These are phyloP conservation scores for Epizoanthus ramosus DNA, from an alignment of 92 coral and sea anemone genomes.

Conservation along the genomic window DNA sequence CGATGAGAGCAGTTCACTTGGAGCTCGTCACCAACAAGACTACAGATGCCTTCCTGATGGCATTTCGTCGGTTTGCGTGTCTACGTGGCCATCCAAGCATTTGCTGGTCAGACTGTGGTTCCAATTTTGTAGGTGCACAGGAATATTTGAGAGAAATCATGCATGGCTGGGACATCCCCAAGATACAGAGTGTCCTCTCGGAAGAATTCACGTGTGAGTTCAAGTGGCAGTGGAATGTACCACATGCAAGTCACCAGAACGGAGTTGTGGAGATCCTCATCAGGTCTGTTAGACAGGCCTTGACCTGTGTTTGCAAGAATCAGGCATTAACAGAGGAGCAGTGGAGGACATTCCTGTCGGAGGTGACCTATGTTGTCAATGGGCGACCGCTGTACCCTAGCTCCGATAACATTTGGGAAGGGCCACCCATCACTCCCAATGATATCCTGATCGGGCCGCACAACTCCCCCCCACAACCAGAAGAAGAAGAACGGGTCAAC, in stretches of 20 bases:
- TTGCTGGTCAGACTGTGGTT: constrained; percentile 68
- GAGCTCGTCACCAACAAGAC: constrained; percentile 63
- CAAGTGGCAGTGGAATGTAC: constrained; percentile 70
- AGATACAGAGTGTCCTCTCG: constrained; percentile 45
- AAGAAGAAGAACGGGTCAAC: constrained; percentile 34
- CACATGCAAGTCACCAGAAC: constrained; percentile 71
- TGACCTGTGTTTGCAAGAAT: constrained; percentile 60
- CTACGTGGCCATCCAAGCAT: constrained; percentile 61
- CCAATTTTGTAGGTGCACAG: constrained; percentile 71
- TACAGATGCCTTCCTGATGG: constrained; percentile 63
- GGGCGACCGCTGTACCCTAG: constrained; percentile 70
- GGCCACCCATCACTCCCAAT: constrained; percentile 56
- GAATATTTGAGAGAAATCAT: constrained; percentile 57
- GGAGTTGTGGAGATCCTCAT: constrained; percentile 64
- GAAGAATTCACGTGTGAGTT: constrained; percentile 68
- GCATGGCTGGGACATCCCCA: constrained; percentile 58
- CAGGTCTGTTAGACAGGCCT: constrained; percentile 72
- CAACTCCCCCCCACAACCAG: constrained; percentile 51
- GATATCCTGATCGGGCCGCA: constrained; percentile 52
- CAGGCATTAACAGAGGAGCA: constrained; percentile 73
- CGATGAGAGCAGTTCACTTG: constrained; percentile 59
- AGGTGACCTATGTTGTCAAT: constrained; percentile 57
- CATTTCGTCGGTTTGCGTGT: constrained; percentile 65
- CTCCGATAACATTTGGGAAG: constrained; percentile 61
- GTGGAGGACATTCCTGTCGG: constrained; percentile 62